These are phyloP conservation scores for Hydrophis major DNA, from an alignment of 2,797 vertebrate genomes.

Conservation along the genomic window DNA sequence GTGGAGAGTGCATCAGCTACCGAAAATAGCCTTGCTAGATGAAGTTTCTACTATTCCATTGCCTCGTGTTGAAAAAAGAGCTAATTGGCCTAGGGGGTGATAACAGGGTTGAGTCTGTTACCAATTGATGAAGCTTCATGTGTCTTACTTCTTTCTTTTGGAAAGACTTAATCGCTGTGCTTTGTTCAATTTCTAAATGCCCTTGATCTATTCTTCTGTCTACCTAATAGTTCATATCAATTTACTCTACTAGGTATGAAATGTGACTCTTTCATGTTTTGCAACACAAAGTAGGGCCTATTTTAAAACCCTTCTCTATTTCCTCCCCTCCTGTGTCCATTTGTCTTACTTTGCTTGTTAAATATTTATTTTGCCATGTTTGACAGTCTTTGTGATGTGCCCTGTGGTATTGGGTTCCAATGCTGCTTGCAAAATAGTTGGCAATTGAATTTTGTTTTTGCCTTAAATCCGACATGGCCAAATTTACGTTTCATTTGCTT, in stretches of 20 bases:
- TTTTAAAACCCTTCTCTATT: slow-evolving; percentile 36
- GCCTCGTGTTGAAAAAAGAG: slow-evolving; percentile 52
- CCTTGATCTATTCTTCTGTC: slow-evolving; percentile 45
- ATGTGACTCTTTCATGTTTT: slow-evolving; percentile 51
- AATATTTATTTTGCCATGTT: slow-evolving; percentile 59
- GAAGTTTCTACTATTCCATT: slow-evolving; percentile 49
- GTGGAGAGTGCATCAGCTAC: slow-evolving; percentile 48
- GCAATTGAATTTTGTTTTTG: slow-evolving; percentile 47
- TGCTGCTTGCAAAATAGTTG: background rate
- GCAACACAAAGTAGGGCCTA: slow-evolving; percentile 50
- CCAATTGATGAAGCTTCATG: slow-evolving; percentile 57
- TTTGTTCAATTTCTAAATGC: slow-evolving; percentile 62
- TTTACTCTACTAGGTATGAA: slow-evolving; percentile 51
- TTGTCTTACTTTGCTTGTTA: slow-evolving; percentile 54
- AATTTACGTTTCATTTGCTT: slow-evolving; percentile 46
- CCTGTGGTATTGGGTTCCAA: slow-evolving; percentile 44
- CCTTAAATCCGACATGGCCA: slow-evolving; percentile 37
- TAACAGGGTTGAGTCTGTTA: slow-evolving; percentile 65
- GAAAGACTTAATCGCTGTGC: slow-evolving; percentile 60
- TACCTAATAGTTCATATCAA: slow-evolving; percentile 51
- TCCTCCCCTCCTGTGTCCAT: slow-evolving; percentile 29
- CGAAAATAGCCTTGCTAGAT: slow-evolving; percentile 60
- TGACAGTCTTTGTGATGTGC: slow-evolving; percentile 42
- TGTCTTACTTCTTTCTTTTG: slow-evolving; percentile 61
- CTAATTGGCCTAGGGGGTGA: slow-evolving; percentile 65